These are phyloP conservation scores for Diceros bicornis DNA, from an alignment of 2,797 vertebrate genomes.

Conservation along the genomic window DNA sequence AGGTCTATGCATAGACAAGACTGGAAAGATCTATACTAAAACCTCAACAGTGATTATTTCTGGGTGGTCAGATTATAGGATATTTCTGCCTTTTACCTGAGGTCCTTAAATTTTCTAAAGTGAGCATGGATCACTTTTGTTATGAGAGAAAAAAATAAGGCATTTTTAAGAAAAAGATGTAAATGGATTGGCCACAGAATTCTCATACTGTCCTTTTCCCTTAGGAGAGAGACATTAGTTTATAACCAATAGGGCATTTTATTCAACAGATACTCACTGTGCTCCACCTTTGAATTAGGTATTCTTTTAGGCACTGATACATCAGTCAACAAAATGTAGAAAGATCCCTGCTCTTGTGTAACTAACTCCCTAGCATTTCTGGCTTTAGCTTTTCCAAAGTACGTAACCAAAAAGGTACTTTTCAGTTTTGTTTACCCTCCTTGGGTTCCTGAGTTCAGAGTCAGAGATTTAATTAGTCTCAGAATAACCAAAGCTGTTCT, in stretches of 20 bases:
- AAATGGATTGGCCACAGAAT: constrained; percentile 22
- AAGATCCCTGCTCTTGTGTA: not conserved
- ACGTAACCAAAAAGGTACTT: constrained; percentile 47
- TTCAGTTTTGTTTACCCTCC: constrained; percentile 64
- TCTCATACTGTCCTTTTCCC: constrained; percentile 6
- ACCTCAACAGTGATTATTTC: constrained; percentile 35
- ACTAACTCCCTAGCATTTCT: constrained; percentile 63
- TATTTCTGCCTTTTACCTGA: constrained; percentile 57
- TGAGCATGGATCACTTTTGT: constrained; percentile 35
- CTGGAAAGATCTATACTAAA: not conserved
- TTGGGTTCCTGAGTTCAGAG: constrained; percentile 55
- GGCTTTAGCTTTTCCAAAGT: constrained; percentile 43
- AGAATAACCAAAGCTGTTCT: constrained; percentile 68
- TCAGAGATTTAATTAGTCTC: constrained; percentile 70
- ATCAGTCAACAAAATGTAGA: constrained; percentile 57
- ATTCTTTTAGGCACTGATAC: constrained; percentile 48
- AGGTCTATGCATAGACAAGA: not conserved
- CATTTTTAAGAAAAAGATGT: constrained; percentile 58
- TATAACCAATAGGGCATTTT: constrained; percentile 62
- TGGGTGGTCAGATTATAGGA: not conserved
- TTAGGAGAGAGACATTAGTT: constrained; percentile 5
- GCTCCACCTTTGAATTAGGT: not conserved
- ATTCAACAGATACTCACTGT: constrained; percentile 32
- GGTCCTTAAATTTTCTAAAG: constrained; percentile 41
- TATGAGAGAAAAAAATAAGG: not conserved